These are phyloP conservation scores for Rotaria macrura DNA, from an alignment of 2,888 invertebrate genomes.

Conservation along the genomic window DNA sequence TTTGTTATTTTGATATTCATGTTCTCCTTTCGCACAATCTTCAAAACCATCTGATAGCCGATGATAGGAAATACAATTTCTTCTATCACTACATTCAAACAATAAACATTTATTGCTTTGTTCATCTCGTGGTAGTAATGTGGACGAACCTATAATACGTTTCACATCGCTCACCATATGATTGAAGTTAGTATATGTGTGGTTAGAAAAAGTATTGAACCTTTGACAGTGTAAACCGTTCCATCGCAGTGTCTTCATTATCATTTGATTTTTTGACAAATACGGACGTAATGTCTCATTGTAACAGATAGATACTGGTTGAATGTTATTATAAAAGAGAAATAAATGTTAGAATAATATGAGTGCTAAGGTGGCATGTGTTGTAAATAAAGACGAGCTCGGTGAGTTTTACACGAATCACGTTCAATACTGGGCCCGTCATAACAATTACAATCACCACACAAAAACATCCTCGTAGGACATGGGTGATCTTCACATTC, in stretches of 20 bases:
- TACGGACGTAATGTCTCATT: background rate
- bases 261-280: background rate
- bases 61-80: background rate
- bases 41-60: background rate
- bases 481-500: background rate
- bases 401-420: background rate
- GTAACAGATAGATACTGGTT: background rate
- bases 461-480: background rate
- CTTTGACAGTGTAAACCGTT: background rate
- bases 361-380: background rate
- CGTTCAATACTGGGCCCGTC: background rate
- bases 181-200: too few relatives aligned
- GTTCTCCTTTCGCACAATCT: background rate
- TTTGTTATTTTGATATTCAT: background rate
- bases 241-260: background rate
- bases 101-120: background rate
- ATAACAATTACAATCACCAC: background rate
- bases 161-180: background rate
- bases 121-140: background rate
- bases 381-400: background rate
- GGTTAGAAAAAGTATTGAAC: background rate
- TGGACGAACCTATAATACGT: background rate
- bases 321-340: background rate
- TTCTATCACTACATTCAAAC: background rate
- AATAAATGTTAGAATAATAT: background rate